phyloP scores from a whole-genome alignment of 2,888 invertebrate genomes.

The Parapristionchus giblindavisi region DNA sequence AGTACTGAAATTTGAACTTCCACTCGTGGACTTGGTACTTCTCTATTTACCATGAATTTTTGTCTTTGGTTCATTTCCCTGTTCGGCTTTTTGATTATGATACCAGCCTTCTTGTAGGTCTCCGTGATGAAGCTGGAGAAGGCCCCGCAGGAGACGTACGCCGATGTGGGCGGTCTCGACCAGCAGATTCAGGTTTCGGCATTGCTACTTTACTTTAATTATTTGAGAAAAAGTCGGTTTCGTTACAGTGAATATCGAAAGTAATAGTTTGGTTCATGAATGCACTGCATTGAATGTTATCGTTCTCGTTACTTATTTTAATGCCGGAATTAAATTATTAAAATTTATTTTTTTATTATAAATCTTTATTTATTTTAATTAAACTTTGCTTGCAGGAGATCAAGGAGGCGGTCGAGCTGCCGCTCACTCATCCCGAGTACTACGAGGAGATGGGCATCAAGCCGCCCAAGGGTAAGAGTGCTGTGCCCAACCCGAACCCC shows the following conservation, averaged over 20 bases:
- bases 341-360: background rate
- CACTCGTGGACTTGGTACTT: background rate
- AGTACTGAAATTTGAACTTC: background rate
- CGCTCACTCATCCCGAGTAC: conserved; percentile 98
- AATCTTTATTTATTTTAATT: background rate
- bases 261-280: too few relatives aligned
- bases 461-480: conserved; percentile 86
- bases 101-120: background rate
- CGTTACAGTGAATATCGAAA: too few relatives aligned
- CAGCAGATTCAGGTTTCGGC: conserved; percentile 83
- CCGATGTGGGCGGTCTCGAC: conserved; percentile 77
- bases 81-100: background rate
- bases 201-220: background rate
- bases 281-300: too few relatives aligned
- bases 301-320: too few relatives aligned
- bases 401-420: conserved; percentile 97
- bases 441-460: conserved; percentile 99
- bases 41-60: background rate
- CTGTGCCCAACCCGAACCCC: background rate
- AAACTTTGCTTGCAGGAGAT: conserved; percentile 76
- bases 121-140: conserved; percentile 99
- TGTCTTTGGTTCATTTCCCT: background rate
- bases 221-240: background rate
- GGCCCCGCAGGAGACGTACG: conserved; percentile 97
- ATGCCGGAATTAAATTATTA: too few relatives aligned